These are phyloP conservation scores for Lysandra coridon DNA, from an alignment of 2,888 invertebrate genomes.

Conservation along the genomic window DNA sequence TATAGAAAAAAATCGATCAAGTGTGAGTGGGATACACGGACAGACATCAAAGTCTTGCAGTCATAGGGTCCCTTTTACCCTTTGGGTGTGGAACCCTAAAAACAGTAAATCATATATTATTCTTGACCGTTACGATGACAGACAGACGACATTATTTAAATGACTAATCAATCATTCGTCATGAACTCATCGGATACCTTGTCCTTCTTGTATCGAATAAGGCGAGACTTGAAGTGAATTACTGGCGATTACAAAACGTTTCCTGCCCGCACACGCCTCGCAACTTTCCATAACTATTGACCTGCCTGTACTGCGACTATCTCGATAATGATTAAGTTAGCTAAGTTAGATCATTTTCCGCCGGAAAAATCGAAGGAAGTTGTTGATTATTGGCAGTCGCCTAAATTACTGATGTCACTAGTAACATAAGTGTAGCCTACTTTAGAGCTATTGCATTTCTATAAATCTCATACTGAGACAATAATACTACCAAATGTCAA, in stretches of 20 bases:
- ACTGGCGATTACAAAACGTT: constrained; percentile 23
- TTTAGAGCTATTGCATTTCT: too few species aligned
- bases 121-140: neutral
- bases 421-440: too few species aligned
- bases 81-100: too few species aligned
- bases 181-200: constrained; percentile 2
- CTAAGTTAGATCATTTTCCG: neutral
- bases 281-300: constrained; percentile 18
- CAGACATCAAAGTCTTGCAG: too few species aligned
- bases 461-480: too few species aligned
- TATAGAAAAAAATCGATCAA: too few species aligned
- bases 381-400: too few species aligned
- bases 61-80: too few species aligned
- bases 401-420: too few species aligned
- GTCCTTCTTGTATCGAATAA: constrained; percentile 8
- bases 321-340: neutral
- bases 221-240: constrained; percentile 26
- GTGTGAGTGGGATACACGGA: too few species aligned
- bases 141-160: neutral
- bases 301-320: neutral
- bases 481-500: too few species aligned
- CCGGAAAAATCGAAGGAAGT: neutral
- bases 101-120: neutral
- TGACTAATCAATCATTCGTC: neutral
- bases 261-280: neutral